Conservation (phyloP, 2,113 vertebrate species). For the Calypte anna region DNA sequence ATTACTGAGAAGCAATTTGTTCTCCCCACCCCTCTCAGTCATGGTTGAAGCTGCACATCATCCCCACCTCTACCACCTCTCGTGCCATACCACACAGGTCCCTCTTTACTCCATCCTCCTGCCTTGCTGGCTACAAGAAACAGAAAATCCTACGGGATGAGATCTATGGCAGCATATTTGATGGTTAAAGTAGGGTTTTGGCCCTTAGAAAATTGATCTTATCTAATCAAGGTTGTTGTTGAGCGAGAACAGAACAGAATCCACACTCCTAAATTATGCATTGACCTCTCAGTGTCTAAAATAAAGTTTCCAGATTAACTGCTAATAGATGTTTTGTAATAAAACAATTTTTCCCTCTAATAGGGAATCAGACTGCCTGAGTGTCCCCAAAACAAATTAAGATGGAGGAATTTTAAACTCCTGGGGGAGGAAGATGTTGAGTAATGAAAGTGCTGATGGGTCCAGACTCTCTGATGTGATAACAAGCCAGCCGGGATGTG, state of each 20-base stretch:
- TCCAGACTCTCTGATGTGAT: slow-evolving; percentile 40
- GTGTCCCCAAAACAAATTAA: slow-evolving; percentile 49
- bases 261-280: slow-evolving; percentile 50
- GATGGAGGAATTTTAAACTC: slow-evolving; percentile 1
- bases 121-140: rapidly evolving
- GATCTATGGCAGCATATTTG: not conserved
- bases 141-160: not conserved
- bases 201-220: not conserved
- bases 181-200: not conserved
- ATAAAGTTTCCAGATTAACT: slow-evolving; percentile 28
- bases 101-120: not conserved
- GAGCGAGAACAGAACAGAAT: not conserved
- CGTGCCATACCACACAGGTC: rapidly evolving
- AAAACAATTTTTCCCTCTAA: slow-evolving; percentile 18
- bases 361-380: not conserved
- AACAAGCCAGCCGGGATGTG: not conserved
- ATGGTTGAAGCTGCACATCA: not conserved
- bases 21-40: not conserved
- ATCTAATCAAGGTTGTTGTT: not conserved
- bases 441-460: not conserved
- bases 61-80: not conserved
- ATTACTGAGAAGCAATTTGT: rapidly evolving
- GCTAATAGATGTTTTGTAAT: slow-evolving; percentile 30
- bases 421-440: not conserved
- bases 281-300: slow-evolving; percentile 57